Base-by-base conservation (phyloP, 2,888 invertebrate genomes). In the Mechanitis messenoides region DNA sequence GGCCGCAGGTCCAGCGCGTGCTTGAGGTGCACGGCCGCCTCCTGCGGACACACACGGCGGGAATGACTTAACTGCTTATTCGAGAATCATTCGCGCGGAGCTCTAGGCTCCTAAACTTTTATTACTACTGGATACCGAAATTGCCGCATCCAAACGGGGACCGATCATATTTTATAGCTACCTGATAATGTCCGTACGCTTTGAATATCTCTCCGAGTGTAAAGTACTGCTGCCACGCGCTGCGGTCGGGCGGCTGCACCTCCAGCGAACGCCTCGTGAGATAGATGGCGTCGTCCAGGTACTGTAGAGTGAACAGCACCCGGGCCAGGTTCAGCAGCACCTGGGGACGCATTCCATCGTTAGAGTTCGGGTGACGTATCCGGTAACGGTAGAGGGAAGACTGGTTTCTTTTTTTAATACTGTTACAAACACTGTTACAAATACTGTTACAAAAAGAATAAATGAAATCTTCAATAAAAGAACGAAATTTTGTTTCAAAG, bases 191-290 rank as follows among this genome's bases (percentile, higher is more conserved):
- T 71, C 96, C 96, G 76, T 96, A 96, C 1, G 96, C 95, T 87
- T 96, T 96, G 78, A 96, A 95, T 81, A 97, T 97, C 85, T 97
- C 96, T 5, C 97, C 97, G 60, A 97, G 92, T 5, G 96, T 96
- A 80, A 96, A 96, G 87, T 97, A 96, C 83, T 97, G 97, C 77
- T 96, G 95, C 97, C 96, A 97, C 2, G 96, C 95, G 77, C 94
- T 95, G 76, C 95, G 94, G 77, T 96, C 96, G 0, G 95, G 94
- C 38, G 95, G 93, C 79, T 95, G 95, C 62, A 96, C 94, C 75
- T 96, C 96, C 50, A 97, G 90, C 12, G 96, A 96, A 59, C 95
- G 92, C 71, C 95, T 92, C 58, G 96, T 96, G 74, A 97, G 91
- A 78, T 95, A 96, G 71, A 96, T 96, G 53, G 97, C 97, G 85